phyloP scores from a whole-genome alignment of 2,888 invertebrate species.

The Rotaria magnacalcarata region DNA sequence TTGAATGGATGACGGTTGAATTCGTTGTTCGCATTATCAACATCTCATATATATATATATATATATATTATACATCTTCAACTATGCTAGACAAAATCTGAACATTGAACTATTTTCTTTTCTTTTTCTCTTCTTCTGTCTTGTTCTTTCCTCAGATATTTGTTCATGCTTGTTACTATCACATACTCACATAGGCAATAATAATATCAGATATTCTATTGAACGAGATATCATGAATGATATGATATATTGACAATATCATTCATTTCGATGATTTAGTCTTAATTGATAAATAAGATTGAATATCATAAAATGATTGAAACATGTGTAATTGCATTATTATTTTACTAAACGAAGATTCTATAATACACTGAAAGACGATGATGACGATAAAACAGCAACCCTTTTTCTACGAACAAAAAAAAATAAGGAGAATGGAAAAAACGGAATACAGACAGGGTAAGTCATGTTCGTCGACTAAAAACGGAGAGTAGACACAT shows the following conservation, averaged over 20 bases:
- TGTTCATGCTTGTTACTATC: not conserved
- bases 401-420: conserved; percentile 4
- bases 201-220: not conserved
- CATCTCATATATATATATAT: not conserved
- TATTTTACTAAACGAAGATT: not conserved
- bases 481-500: conserved; percentile 7
- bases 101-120: not conserved
- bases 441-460: conserved; percentile 21
- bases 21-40: conserved; percentile 29
- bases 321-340: not conserved
- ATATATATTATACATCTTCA: not conserved
- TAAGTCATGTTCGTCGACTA: conserved; percentile 16
- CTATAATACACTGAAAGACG: conserved; percentile 20
- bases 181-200: not conserved
- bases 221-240: not conserved
- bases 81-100: not conserved
- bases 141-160: not conserved
- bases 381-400: conserved; percentile 25
- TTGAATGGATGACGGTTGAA: conserved; percentile 12
- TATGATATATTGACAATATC: not conserved
- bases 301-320: not conserved
- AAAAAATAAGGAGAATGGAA: conserved; percentile 27
- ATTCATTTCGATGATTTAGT: not conserved
- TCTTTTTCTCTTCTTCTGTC: not conserved
- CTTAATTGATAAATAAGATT: not conserved